A percentile compares a stretch with the other conserved stretches of the same genome.
Conservation (phyloP, 2,113 vertebrate genomes). For the Aplodontia rufa region DNA sequence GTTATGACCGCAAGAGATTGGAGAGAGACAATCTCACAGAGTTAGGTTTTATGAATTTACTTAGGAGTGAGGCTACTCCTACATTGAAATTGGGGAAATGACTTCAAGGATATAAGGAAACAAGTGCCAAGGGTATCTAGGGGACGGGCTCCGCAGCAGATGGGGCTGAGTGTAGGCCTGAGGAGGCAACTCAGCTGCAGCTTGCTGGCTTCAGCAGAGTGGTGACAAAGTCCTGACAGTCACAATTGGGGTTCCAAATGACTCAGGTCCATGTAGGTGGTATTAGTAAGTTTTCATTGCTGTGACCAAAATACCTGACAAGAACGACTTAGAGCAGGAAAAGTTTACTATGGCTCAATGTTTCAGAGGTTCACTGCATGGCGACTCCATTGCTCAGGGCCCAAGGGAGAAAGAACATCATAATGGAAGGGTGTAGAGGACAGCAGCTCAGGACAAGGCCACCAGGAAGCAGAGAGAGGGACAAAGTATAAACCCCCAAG, state of each 20-base stretch:
- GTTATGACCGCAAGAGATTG: background rate
- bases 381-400: too few species aligned
- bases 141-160: background rate
- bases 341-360: too few species aligned
- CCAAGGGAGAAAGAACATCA: too few species aligned
- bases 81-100: background rate
- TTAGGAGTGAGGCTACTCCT: background rate
- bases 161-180: background rate
- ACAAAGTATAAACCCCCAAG: too few species aligned
- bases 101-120: background rate
- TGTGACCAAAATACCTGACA: too few species aligned
- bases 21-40: background rate
- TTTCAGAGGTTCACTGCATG: too few species aligned
- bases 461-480: too few species aligned
- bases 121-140: background rate
- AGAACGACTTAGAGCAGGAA: too few species aligned
- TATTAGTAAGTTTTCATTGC: too few species aligned
- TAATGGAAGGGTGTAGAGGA: too few species aligned
- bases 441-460: too few species aligned
- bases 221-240: background rate
- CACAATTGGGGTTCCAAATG: background rate
- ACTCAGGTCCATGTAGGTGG: too few species aligned
- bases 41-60: background rate
- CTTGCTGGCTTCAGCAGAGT: rapidly evolving
- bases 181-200: background rate